phyloP scores from a whole-genome alignment of 2,888 invertebrate species.

The Cantharis flavilabris region DNA sequence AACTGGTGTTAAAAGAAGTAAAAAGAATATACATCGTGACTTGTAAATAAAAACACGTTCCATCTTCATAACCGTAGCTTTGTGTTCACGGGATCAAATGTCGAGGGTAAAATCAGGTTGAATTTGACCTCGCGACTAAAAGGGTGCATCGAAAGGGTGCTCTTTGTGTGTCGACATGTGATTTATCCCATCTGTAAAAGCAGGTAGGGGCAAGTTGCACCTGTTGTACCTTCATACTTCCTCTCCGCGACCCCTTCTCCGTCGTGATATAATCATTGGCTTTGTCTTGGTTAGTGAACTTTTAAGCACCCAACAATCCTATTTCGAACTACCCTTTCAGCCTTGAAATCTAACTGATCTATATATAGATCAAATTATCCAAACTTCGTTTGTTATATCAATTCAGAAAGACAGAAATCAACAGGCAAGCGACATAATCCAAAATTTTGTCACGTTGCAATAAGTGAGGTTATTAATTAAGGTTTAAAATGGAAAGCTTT shows the following conservation, averaged over 20 bases:
- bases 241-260: slow-evolving; percentile 30
- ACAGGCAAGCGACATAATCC: background rate
- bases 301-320: slow-evolving; percentile 14
- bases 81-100: slow-evolving; percentile 18
- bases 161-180: slow-evolving; percentile 48
- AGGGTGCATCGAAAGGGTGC: slow-evolving; percentile 43
- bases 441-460: no score
- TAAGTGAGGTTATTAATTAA: background rate
- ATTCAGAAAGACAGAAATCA: background rate
- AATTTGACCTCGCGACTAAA: slow-evolving; percentile 43
- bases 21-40: slow-evolving; percentile 23
- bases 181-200: slow-evolving; percentile 48
- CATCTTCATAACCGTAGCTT: slow-evolving; percentile 23
- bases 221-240: slow-evolving; percentile 48
- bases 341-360: slow-evolving; percentile 11
- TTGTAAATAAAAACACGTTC: slow-evolving; percentile 27
- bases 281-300: slow-evolving; percentile 24
- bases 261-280: slow-evolving; percentile 18
- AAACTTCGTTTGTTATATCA: background rate
- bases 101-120: slow-evolving; percentile 32
- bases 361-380: slow-evolving; percentile 3
- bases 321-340: slow-evolving; percentile 17
- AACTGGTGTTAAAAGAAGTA: slow-evolving; percentile 21
- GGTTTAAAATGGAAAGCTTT: background rate
- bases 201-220: slow-evolving; percentile 50